Evolutionary conservation across 2,113 vertebrate species (phyloP).

Genomic region (Gallinago media): DNA sequence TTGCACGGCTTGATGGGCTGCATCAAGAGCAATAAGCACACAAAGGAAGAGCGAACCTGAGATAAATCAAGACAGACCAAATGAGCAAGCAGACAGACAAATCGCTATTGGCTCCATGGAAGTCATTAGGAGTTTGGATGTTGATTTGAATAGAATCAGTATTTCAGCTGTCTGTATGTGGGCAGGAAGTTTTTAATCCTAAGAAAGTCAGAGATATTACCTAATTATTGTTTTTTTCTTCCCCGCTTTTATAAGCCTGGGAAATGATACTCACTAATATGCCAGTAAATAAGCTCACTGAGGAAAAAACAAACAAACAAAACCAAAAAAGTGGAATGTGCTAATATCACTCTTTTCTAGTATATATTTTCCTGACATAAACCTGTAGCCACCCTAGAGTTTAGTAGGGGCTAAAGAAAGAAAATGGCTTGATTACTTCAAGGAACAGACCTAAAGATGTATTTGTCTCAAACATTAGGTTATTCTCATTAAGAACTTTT

Average conservation of each 20-base stretch:
- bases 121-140: not conserved
- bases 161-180: constrained; percentile 14
- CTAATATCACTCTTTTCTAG: not conserved
- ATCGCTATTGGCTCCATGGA: constrained; percentile 8
- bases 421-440: not conserved
- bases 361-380: not conserved
- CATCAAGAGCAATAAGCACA: constrained; percentile 54
- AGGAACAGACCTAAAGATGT: not conserved
- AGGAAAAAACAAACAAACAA: not conserved
- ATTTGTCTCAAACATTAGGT: not conserved
- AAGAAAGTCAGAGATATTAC: constrained; percentile 15
- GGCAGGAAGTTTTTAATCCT: constrained; percentile 20
- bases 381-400: not conserved
- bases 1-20: constrained; percentile 43
- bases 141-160: not conserved
- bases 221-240: constrained; percentile 25
- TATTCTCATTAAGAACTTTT: not conserved
- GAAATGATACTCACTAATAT: not conserved
- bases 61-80: constrained; percentile 57
- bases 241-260: not conserved
- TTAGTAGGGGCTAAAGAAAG: not conserved
- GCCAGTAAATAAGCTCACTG: not conserved
- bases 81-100: constrained; percentile 57
- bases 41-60: constrained; percentile 38
- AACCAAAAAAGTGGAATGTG: not conserved